Conservation (phyloP, 2,797 vertebrate species). For the Rhodeus uyekii region DNA sequence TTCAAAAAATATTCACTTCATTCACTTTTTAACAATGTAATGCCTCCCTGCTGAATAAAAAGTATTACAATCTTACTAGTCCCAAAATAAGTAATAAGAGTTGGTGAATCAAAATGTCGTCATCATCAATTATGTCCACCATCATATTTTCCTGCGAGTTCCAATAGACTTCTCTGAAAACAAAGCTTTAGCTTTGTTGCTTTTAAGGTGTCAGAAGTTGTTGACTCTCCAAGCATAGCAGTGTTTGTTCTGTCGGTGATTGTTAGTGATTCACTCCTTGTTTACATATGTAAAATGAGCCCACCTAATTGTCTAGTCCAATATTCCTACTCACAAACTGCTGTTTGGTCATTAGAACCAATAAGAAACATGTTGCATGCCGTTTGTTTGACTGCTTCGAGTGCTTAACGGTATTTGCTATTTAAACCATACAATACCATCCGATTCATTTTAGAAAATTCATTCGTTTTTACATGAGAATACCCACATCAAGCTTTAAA, state of each 20-base stretch:
- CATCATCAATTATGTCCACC: conserved; percentile 8
- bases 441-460: background rate
- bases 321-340: conserved; percentile 35
- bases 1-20: no score
- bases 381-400: conserved; percentile 10
- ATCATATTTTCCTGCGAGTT: conserved; percentile 27
- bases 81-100: background rate
- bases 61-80: background rate
- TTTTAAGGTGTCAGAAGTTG: conserved; percentile 61
- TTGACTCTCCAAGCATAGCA: conserved; percentile 63
- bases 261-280: conserved; percentile 55
- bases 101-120: conserved; percentile 24
- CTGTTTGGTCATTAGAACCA: conserved; percentile 16
- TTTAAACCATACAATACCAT: background rate
- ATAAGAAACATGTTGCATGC: background rate
- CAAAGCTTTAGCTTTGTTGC: conserved; percentile 47
- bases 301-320: conserved; percentile 44
- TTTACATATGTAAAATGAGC: conserved; percentile 64
- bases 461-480: background rate
- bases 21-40: background rate
- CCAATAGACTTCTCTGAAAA: conserved; percentile 50
- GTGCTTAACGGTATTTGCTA: background rate
- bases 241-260: conserved; percentile 36
- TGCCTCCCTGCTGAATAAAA: background rate
- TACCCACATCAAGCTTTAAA: background rate